Evolutionary conservation across 2,888 invertebrate species (phyloP).

Genomic region (Apodemia duryi): DNA sequence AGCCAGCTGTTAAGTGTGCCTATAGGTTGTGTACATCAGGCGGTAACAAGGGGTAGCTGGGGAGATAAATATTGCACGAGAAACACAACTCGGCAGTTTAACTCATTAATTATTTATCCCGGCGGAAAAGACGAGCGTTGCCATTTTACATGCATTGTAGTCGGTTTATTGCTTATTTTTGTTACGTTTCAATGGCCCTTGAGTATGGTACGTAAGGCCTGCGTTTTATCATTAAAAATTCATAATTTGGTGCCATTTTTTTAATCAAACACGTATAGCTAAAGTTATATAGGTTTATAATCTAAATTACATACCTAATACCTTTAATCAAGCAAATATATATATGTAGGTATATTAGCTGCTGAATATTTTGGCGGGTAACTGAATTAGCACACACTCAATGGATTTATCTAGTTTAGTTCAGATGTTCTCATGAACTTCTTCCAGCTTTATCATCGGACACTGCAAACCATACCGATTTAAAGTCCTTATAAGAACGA

Average conservation of each 20-base stretch:
- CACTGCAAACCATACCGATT: too few relatives aligned
- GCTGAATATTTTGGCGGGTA: too few relatives aligned
- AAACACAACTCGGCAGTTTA: constrained; percentile 78
- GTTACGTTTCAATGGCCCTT: constrained; percentile 61
- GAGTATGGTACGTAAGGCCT: constrained; percentile 36
- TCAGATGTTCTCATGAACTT: too few relatives aligned
- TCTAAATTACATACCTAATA: too few relatives aligned
- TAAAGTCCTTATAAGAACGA: too few relatives aligned
- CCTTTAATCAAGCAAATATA: too few relatives aligned
- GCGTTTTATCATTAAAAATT: not conserved
- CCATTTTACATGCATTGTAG: constrained; percentile 71
- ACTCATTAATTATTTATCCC: constrained; percentile 72
- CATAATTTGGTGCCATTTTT: not conserved
- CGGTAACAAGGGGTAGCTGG: constrained; percentile 68
- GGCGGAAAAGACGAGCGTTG: constrained; percentile 54
- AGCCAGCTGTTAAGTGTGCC: constrained; percentile 6
- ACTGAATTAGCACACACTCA: too few relatives aligned
- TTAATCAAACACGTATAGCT: not conserved
- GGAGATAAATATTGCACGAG: constrained; percentile 74
- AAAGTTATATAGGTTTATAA: too few relatives aligned
- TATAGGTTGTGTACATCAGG: constrained; percentile 36
- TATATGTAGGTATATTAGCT: too few relatives aligned
- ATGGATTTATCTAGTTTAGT: too few relatives aligned
- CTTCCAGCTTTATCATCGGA: too few relatives aligned
- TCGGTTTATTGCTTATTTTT: constrained; percentile 62